Percentiles rank a stretch among this genome's conserved stretches.
Conservation (phyloP, 2,113 vertebrate genomes). For the Rhinolophus sinicus region DNA sequence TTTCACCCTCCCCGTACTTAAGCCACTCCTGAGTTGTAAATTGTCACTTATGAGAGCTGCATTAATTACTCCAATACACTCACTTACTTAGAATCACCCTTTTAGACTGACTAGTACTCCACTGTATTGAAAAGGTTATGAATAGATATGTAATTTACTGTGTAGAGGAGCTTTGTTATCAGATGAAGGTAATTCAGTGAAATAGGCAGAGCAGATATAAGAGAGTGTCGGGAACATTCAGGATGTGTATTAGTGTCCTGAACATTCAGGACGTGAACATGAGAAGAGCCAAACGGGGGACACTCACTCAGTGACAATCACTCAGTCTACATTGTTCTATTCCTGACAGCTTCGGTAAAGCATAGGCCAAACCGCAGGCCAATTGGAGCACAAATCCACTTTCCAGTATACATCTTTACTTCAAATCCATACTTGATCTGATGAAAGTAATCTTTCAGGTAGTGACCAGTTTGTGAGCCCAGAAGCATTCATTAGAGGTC, state of each 20-base stretch:
- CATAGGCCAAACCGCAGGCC: not conserved
- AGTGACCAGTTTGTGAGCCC: not conserved
- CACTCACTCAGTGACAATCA: not conserved
- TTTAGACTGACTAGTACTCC: not conserved
- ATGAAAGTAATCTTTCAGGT: conserved; percentile 24
- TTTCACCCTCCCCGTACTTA: not conserved
- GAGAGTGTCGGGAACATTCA: not conserved
- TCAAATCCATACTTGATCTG: not conserved
- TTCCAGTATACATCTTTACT: not conserved
- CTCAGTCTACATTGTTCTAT: not conserved
- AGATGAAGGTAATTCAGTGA: not conserved
- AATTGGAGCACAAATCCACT: not conserved
- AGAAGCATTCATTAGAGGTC: not conserved
- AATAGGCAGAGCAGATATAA: not conserved
- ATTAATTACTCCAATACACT: not conserved
- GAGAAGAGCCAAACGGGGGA: not conserved
- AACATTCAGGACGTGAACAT: not conserved
- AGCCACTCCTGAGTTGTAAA: not conserved
- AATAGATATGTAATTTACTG: not conserved
- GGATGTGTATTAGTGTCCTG: no score
- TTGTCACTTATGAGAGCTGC: not conserved
- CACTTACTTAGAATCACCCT: not conserved
- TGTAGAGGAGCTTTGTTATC: not conserved
- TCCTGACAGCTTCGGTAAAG: not conserved
- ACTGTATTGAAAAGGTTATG: not conserved